Base-by-base conservation (phyloP, 92 coral and sea anemone genomes). In the Siderastrea radians region DNA sequence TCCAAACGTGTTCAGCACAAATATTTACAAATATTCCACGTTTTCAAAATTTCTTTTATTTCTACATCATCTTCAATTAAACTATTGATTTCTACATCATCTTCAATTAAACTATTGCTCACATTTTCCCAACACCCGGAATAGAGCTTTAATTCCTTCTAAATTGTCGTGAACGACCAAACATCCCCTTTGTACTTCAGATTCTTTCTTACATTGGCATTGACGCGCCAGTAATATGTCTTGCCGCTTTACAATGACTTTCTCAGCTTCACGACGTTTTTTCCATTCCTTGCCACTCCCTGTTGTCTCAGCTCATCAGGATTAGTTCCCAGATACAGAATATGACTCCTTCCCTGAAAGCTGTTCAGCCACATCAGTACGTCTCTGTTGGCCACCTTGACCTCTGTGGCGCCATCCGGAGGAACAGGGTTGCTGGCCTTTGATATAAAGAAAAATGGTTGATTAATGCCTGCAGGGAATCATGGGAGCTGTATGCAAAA, bases 321-420 rank as follows among this genome's bases (percentile, higher is more conserved):
- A 44, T 60, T 69, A 71, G 76, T 83, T 6, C 98, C 95, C 47
- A 94, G 88, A 63, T 86, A 83, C 8, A 94, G 86, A 51, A 68
- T 64, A 72, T 94, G 95, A 1, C 63, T 54, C 0, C 44, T 58
- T 1, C 82, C 95, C 3, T 82, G 87, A 55, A 86, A 91, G 38
- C 94, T 92, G 80, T 94, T 94, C 67, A 92, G 82, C 98, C 94
- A 93, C 96, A 92, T 93, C 72, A 94, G 15, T 11, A 83, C 96
- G 68, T 92, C 94, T 16, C 81, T 64, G 43, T 38, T 77, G 81
- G 43, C 55, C 2, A 55, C 69, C 19, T 59, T 77, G 15, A 60
- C 81, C 7, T 49, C 47, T 12, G 43, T 77, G 43, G 81, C 49
- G 43, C 65, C 49, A 53, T 77, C 54, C 2, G 81, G 68, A 14